A percentile compares a stretch with the other conserved stretches of the same genome.
Conservation (phyloP, 2,113 vertebrate genomes). For the Lethenteron reissneri region DNA sequence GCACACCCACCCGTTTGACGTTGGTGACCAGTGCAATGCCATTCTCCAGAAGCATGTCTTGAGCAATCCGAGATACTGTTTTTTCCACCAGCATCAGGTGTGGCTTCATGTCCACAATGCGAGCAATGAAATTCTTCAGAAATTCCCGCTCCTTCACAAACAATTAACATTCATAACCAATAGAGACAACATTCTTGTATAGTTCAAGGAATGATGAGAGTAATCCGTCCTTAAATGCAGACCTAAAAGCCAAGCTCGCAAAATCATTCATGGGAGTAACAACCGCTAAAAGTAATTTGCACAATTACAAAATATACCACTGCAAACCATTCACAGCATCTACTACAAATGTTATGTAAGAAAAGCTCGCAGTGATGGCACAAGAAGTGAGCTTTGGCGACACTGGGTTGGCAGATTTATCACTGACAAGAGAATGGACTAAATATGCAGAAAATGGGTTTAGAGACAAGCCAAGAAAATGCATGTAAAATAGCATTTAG, state of each 20-base stretch:
- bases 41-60: constrained; percentile 88
- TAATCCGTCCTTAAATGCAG: too few relatives aligned
- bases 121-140: constrained; percentile 86
- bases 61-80: constrained; percentile 86
- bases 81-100: constrained; percentile 89
- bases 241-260: too few relatives aligned
- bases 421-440: too few relatives aligned
- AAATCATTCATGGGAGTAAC: too few relatives aligned
- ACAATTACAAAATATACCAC: too few relatives aligned
- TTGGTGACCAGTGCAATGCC: constrained; percentile 90
- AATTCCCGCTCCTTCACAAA: constrained; percentile 63
- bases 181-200: neutral
- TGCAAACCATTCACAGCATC: too few relatives aligned
- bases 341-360: too few relatives aligned
- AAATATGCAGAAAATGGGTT: too few relatives aligned
- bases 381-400: too few relatives aligned
- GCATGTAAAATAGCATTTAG: neutral
- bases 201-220: neutral
- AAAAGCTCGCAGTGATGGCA: too few relatives aligned
- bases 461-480: neutral
- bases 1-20: constrained; percentile 59
- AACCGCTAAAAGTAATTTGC: too few relatives aligned
- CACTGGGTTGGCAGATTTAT: too few relatives aligned
- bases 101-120: constrained; percentile 78
- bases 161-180: neutral